Evolutionary conservation across 2,888 invertebrate species (phyloP).

Genomic region (Azorinus chamasolen): DNA sequence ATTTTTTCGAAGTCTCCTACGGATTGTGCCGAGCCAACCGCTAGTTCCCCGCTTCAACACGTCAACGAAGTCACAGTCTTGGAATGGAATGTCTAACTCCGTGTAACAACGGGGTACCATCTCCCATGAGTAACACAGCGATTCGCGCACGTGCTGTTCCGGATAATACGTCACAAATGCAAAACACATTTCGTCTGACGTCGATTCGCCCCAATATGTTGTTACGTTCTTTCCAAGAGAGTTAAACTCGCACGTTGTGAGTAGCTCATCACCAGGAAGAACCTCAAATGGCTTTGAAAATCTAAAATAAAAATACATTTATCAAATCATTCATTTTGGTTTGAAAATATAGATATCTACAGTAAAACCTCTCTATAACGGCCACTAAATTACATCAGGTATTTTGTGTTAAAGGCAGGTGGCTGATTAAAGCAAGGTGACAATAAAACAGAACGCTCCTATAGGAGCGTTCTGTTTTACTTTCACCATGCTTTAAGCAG

Average conservation of each 20-base stretch:
- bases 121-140: conserved; percentile 62
- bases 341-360: too few species aligned
- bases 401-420: too few species aligned
- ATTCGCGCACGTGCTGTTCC: conserved; percentile 41
- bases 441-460: too few species aligned
- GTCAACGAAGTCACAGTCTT: conserved; percentile 13
- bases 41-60: neutral
- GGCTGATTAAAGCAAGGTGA: too few species aligned
- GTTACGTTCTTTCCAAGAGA: conserved; percentile 29
- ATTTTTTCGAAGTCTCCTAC: neutral
- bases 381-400: too few species aligned
- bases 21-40: neutral
- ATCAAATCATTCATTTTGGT: too few species aligned
- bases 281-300: conserved; percentile 62
- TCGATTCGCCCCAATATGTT: conserved; percentile 70
- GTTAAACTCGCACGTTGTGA: conserved; percentile 66
- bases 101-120: conserved; percentile 56
- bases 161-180: conserved; percentile 75
- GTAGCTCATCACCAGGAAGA: conserved; percentile 68
- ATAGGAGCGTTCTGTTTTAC: too few species aligned
- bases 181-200: conserved; percentile 75
- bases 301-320: conserved; percentile 32
- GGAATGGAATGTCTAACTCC: neutral
- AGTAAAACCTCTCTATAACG: too few species aligned
- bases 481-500: too few species aligned